phyloP scores from a whole-genome alignment of 2,113 vertebrate species.

The Callocephalon fimbriatum region DNA sequence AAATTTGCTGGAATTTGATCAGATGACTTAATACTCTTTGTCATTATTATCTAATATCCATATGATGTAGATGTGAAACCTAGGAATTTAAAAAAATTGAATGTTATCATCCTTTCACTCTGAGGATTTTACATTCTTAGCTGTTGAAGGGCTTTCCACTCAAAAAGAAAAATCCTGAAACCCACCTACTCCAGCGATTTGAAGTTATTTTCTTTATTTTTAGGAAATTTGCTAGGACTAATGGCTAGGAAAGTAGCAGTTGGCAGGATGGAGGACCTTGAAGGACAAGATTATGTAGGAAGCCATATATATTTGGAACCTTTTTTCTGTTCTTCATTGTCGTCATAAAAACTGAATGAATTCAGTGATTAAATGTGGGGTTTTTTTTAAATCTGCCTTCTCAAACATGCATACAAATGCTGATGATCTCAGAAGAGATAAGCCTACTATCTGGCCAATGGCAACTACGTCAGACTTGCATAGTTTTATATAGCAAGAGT shows the following conservation, averaged over 20 bases:
- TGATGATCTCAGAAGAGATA: not conserved
- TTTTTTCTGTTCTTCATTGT: not conserved
- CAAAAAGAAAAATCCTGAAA: not conserved
- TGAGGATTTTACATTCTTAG: not conserved
- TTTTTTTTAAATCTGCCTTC: not conserved
- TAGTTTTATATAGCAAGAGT: not conserved
- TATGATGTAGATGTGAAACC: not conserved
- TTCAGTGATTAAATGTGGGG: not conserved
- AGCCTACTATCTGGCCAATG: not conserved
- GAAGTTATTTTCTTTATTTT: not conserved
- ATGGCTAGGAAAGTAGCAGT: not conserved
- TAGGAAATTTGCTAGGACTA: not conserved
- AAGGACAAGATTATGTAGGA: not conserved
- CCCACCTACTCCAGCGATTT: not conserved
- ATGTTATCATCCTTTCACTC: not conserved
- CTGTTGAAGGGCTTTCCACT: not conserved
- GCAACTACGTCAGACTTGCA: not conserved
- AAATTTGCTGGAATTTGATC: not conserved
- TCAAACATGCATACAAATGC: not conserved
- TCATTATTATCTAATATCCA: not conserved
- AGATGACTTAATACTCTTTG: not conserved
- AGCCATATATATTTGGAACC: not conserved
- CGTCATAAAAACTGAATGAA: not conserved
- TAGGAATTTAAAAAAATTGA: not conserved
- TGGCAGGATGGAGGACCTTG: not conserved